Evolutionary conservation across 2,888 invertebrate species (phyloP).

Genomic region (Ochropleura plecta): DNA sequence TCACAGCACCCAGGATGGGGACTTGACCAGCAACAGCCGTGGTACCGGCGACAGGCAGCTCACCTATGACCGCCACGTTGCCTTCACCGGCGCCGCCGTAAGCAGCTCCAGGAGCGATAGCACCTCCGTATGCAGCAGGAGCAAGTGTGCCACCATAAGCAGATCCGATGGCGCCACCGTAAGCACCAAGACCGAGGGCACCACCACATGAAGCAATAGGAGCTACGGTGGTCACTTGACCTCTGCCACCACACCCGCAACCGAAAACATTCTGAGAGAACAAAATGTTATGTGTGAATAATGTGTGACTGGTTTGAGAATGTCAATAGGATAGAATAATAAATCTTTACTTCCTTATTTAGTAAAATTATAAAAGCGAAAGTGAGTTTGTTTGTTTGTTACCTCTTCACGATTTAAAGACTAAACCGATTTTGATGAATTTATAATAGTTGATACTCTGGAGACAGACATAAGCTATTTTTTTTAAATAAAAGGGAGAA

Average conservation of each 20-base stretch:
- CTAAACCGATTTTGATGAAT: no score
- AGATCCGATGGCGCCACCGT: background rate
- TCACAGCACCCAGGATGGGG: background rate
- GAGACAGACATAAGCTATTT: no score
- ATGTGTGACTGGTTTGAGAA: no score
- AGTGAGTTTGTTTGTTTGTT: no score
- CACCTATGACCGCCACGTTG: constrained; percentile 68
- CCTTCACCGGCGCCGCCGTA: constrained; percentile 67
- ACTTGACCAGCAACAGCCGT: constrained; percentile 42
- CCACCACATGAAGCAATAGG: background rate
- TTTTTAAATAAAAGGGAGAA: no score
- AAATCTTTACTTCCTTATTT: no score
- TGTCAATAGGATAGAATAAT: no score
- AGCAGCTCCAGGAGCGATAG: background rate
- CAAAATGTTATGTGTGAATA: background rate
- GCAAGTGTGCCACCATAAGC: background rate
- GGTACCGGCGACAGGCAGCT: constrained; percentile 58
- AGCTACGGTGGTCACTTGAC: background rate
- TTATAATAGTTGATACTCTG: no score
- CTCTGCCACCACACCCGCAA: background rate
- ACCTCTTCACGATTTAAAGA: no score
- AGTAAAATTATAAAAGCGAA: no score
- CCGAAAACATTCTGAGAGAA: background rate
- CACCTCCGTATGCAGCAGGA: constrained; percentile 5
- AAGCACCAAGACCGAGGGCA: background rate